Evolutionary conservation across 2,888 invertebrate genomes (phyloP), one percentile per base, ranked within the genome.

Genomic region (Ctenicera cuprea): DNA sequence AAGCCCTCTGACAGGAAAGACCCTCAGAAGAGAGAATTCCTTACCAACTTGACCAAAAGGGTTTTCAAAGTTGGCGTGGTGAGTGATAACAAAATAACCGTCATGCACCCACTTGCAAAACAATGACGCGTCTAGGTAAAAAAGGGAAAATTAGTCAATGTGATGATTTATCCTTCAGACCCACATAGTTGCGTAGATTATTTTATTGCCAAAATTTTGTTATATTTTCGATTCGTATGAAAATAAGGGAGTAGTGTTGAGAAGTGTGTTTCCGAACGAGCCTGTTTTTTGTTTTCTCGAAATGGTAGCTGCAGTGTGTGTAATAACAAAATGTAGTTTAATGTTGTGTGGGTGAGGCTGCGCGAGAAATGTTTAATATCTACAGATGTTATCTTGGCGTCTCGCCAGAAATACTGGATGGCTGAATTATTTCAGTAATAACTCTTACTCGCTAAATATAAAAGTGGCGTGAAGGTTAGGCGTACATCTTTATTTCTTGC

Each of bases 1-100:
- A 95, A 94, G 83, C 96, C 96, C 0, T 95, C 95, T 1, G 96
- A 96, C 87, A 90, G 92, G 86, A 93, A 92, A 84, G 95, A 96
- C 87, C 95, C 95, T 0, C 89, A 89, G 80, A 96, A 96, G 87
- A 92, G 92, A 85, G 92, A 92, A 83, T 94, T 96, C 87, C 90
- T 96, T 79, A 93, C 93, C 63, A 92, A 91, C 84, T 90, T 96
- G 85, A 95, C 95, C 84, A 91, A 92, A 85, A 92, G 93, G 88
- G 92, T 96, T 86, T 94, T 94, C 87, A 94, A 94, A 89, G 90
- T 94, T 88, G 92, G 93, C 87, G 90, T 93, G 93, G 95, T 95
- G 91, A 92, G 92, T 91, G 81, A 18, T 5, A 12, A 37, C 8
- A n/a, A 26, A 2, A 26, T 26, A 26, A 33, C 41, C 41, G 1